These are phyloP conservation scores for Chiroxiphia lanceolata DNA, from an alignment of 2,797 vertebrate species.

Conservation along the genomic window DNA sequence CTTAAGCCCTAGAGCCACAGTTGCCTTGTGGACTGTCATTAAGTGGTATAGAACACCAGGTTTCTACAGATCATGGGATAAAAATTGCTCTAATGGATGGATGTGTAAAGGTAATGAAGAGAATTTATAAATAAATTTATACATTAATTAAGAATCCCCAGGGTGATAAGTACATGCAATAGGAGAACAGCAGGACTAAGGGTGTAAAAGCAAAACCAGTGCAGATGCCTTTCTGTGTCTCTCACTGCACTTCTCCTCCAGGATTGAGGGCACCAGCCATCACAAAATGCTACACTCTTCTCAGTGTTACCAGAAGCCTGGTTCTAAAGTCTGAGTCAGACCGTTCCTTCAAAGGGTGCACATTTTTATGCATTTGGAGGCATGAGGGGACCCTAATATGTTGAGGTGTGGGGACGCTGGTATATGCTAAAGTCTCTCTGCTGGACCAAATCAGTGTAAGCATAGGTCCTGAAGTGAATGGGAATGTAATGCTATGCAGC, in stretches of 20 bases:
- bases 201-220: neutral
- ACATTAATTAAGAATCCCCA: neutral
- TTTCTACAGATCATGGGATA: neutral
- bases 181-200: neutral
- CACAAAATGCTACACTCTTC: neutral
- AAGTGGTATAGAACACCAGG: neutral
- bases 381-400: neutral
- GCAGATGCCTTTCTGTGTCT: neutral
- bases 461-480: neutral
- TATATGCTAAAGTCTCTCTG: neutral
- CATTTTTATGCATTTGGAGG: neutral
- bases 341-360: neutral
- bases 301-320: neutral
- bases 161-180: neutral
- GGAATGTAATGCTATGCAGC: neutral
- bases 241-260: neutral
- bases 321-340: neutral
- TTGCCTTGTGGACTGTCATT: neutral
- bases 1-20: neutral
- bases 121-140: neutral
- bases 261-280: neutral
- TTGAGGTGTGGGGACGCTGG: neutral
- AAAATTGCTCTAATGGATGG: neutral
- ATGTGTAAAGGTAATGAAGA: neutral
- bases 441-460: rapidly evolving